Conservation (phyloP, 2,113 vertebrate species). For the Hemiprocne comata region DNA sequence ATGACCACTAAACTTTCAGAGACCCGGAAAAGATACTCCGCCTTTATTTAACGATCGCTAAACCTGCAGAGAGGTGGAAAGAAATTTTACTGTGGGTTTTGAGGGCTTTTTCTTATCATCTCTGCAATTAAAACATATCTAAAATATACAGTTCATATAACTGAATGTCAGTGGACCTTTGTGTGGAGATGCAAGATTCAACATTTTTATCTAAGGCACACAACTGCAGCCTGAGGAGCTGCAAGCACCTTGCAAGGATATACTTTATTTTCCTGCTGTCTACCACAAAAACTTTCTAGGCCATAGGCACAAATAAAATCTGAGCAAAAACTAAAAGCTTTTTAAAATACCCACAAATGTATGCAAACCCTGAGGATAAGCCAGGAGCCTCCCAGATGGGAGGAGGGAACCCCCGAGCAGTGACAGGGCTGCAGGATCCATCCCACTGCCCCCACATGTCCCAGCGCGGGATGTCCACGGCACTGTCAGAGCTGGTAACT, state of each 20-base stretch:
- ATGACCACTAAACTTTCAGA: background rate
- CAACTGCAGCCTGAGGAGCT: fast-evolving
- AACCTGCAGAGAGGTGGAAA: background rate
- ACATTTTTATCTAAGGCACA: background rate
- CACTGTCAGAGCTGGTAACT: background rate
- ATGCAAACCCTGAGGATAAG: background rate
- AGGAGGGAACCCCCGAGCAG: background rate
- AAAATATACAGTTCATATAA: background rate
- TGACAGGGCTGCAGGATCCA: fast-evolving
- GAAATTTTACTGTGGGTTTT: background rate
- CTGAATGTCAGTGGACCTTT: background rate
- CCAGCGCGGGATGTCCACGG: background rate
- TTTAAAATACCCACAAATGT: background rate
- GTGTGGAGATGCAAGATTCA: background rate
- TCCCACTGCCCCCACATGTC: fast-evolving
- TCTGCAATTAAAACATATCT: background rate
- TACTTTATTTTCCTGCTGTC: background rate
- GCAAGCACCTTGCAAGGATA: background rate
- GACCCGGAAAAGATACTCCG: background rate
- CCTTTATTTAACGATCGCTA: background rate
- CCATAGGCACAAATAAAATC: background rate
- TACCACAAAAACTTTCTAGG: background rate
- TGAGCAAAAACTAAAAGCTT: background rate
- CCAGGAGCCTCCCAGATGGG: fast-evolving
- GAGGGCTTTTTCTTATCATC: background rate